Evolutionary conservation across 2,113 vertebrate species (phyloP), one percentile per base, ranked within the genome.

Genomic region (Colaptes auratus): DNA sequence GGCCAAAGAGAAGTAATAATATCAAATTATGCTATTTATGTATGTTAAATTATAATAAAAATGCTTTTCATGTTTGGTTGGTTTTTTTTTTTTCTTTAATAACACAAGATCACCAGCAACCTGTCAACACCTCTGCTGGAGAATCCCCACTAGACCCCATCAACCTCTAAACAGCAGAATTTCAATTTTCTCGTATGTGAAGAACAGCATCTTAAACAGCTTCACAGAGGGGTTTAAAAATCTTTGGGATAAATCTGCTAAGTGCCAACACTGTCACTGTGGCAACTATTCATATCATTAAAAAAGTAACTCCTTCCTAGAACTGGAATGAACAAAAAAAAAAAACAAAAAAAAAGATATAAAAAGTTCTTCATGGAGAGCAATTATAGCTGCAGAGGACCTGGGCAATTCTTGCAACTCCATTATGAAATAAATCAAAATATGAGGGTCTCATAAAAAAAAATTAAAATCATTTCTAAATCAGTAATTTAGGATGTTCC

Each of bases 191-290:
- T 93, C 70, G 0, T 75, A 78, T 3, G n/a, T 56, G 60, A 89
- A 87, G 42, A 88, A 31, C 14, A 67, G 53, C 58, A 76, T 80
- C 52, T 89, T 70, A 82, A 91, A 77, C 21, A 89, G 86, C 42
- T 91, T 91, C 91, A 63, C 33, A 89, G 84, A 92, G 81, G 30
- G 23, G 33, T 75, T 90, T 92, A 36, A 89, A 89, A 63, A 74
- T 66, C 63, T 70, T 76, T 52, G 4, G 6, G 52, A 83, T 80
- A 87, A 92, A 82, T 46, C 75, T 77, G 79, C 52, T 80, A 87
- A 92, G 56, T 36, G 42, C 74, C 46, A 89, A 91, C 44, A 74
- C 39, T 66, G 36, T 78, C 52, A 53, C 1, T 44, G 36, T 55
- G 33, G 81, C 30, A 95, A 70, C 48, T 80, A 46, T 11, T 85